Base-by-base conservation (phyloP, 2,797 vertebrate species). In the Mus caroli region DNA sequence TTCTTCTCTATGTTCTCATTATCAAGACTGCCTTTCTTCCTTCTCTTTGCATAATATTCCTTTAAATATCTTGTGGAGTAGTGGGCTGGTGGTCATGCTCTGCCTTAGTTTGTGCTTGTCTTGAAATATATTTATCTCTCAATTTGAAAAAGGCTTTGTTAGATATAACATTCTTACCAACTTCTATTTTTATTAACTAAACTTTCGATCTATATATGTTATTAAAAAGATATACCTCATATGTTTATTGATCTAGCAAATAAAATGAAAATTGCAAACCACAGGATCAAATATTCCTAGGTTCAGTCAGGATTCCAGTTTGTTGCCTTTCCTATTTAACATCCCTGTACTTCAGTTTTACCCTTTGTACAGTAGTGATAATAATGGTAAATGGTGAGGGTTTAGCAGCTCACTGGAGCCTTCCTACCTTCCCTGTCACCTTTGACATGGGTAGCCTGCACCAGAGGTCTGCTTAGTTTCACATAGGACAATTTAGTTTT, bases 401-500 rank as follows among this genome's bases (percentile, higher is more conserved):
- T 24, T 80, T 4, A 24, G 13, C 43, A 60, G 43, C 1, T 5
- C n/a, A 15, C 19, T 6, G 13, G 43, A 22, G 31, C 34, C 52
- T 80, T 13, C 40, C n/a, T 1, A 62, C 71, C 34, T 28, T 88
- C 19, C 34, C 3, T 84, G 71, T 77, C 79, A 14, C 86, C 54
- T 88, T 85, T 96, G 24, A 46, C 22, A 0, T 28, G 60, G 7
- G 6, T 89, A 24, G 87, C 84, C n/a, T 73, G 60, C 20, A 58
- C 73, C 54, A 17, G 84, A 95, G 95, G 24, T 46, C 58, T 64
- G 20, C 37, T 77, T 76, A 73, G 20, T 62, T 83, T 94, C 67
- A 94, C 28, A 22, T 34, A 24, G 28, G 75, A 86, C 6, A 86
- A 43, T 83, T 89, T 64, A 46, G 83, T 83, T 91, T 96, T 83